Evolutionary conservation across 2,888 invertebrate species (phyloP), one percentile per base, ranked within the genome.

Genomic region (Acleris holmiana): DNA sequence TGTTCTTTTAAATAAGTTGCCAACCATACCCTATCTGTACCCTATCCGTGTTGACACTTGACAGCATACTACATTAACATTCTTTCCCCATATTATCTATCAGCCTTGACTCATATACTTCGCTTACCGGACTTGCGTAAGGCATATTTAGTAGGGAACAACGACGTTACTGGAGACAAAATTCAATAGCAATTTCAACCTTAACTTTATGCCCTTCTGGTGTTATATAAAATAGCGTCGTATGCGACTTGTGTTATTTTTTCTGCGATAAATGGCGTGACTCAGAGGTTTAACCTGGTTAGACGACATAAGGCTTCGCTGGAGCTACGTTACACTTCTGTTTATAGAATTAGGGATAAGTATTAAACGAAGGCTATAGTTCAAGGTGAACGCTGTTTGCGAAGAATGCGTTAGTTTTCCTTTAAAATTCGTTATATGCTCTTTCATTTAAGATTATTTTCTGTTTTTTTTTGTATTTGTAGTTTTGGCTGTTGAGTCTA

Each of bases 51-150:
- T 41, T 41, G 41, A 41, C 15, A 41, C 15, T 41, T 41, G 29
- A 44, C 17, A 21, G n/a, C 25, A 35, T 25, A 59, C 5, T 41
- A 41, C 60, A 41, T 41, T 41, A 18, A 51, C n/a, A 40, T 54
- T 41, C 15, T 41, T 23, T 41, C 4, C 21, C 19, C 13, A n/a
- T 5, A 29, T 23, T 46, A 41, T 29, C 41, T 44, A 18, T 47
- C 41, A 55, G 18, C 64, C 64, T 65, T 65, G 64, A 55, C 64
- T 59, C 44, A 54, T 64, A 53, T 35, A 29, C 15, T 2, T 13
- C 7, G 25, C 13, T 18, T 21, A 55, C 29, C 49, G 59, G 21
- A 49, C 21, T 55, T 49, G 54, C 49, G 61, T 56, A 55, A 62
- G 41, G 23, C 47, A n/a, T 18, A 10, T 29, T 2, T 10, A 2